Base-by-base conservation (phyloP, 1,140 invertebrate genomes). In the Luehdorfia chinensis region DNA sequence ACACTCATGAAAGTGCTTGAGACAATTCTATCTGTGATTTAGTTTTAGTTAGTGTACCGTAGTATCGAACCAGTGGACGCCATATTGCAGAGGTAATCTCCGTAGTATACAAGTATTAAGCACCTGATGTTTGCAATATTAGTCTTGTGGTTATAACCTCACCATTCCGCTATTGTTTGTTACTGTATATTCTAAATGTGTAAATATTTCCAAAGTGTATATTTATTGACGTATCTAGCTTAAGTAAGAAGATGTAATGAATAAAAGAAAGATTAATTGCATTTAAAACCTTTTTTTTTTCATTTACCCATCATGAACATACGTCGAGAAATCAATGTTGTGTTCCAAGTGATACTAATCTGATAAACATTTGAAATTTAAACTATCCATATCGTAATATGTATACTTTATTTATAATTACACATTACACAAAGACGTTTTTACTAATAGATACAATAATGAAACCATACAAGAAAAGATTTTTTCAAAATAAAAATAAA, bases 141-240 rank as follows among this genome's bases (percentile, higher is more conserved):
- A 66, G 56, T 25, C 41, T 47, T 54, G 49, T 55, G 59, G 61
- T 59, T 57, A n/a, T n/a, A n/a, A n/a, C 50, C 49, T 55, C 56
- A 53, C 48, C 78, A 78, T 79, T 80, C 75, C 75, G 55, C 59
- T 67, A 57, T 69, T 55, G 57, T 71, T 64, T 54, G 55, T 65
- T 61, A 46, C 45, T 65, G 48, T 59, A 60, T 57, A 58, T 55
- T 65, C 41, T 55, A 62, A 70, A 56, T 39, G 54, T 84, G 76
- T 80, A 81, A 72, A 77, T 83, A 81, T 43, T 69, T 74, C 62
- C 59, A 79, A 81, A 76, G 69, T 77, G 73, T 84, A 81, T 73
- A 84, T 83, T 80, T 83, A 85, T 81, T 80, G 53, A 75, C 47
- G 44, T 69, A 65, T 57, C 70, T 75, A 59, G 41, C 37, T 69